These are phyloP conservation scores for Lanistes nyassanus DNA, from an alignment of 1,140 invertebrate genomes.

Conservation along the genomic window DNA sequence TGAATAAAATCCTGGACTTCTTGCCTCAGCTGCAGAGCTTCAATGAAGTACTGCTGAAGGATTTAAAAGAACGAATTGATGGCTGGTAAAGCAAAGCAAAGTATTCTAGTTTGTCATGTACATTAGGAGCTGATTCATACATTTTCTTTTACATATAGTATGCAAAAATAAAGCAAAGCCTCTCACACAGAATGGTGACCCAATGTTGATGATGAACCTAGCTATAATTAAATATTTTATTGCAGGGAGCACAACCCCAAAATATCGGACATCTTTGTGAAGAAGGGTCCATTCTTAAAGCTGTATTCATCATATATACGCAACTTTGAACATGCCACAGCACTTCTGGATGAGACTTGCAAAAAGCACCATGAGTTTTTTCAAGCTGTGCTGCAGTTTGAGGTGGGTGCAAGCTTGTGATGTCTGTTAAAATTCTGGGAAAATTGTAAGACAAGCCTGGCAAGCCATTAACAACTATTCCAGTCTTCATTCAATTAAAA, in stretches of 20 bases:
- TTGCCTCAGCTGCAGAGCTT: slow-evolving; percentile 73
- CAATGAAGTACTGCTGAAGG: slow-evolving; percentile 76
- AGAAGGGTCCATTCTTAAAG: slow-evolving; percentile 81
- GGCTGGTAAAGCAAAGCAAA: too few species aligned
- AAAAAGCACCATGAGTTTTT: slow-evolving; percentile 74
- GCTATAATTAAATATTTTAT: slow-evolving; percentile 15
- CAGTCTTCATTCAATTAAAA: background rate
- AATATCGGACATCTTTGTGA: slow-evolving; percentile 81
- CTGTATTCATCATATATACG: slow-evolving; percentile 79
- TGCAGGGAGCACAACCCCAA: slow-evolving; percentile 69
- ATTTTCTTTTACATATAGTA: too few species aligned
- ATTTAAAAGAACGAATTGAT: slow-evolving; percentile 74
- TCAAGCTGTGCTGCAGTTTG: slow-evolving; percentile 75
- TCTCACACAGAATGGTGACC: too few species aligned
- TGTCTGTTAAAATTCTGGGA: too few species aligned
- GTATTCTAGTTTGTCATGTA: too few species aligned
- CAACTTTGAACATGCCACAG: slow-evolving; percentile 76
- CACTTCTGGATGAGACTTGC: slow-evolving; percentile 73
- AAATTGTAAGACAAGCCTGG: too few species aligned
- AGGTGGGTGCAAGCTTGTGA: slow-evolving; percentile 64
- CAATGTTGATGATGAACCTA: background rate
- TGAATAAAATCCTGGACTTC: slow-evolving; percentile 72
- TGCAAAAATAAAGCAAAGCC: too few species aligned
- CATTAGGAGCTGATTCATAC: too few species aligned
- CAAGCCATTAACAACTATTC: too few species aligned